These are phyloP conservation scores for Thomomys bottae DNA, from an alignment of 2,113 vertebrate species.

Conservation along the genomic window DNA sequence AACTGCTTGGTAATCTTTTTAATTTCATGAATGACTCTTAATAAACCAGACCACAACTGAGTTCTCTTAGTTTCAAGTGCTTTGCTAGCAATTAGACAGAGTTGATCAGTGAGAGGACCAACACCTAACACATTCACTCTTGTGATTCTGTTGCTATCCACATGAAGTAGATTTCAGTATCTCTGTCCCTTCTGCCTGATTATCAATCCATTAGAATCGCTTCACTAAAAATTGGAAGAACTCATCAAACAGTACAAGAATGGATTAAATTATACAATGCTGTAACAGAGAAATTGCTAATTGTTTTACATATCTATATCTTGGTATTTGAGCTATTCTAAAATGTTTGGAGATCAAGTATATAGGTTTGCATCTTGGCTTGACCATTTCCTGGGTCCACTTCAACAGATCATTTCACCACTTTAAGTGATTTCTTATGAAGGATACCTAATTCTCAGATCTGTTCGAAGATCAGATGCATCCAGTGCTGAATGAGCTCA, in stretches of 20 bases:
- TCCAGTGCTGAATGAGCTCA: neutral
- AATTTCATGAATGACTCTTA: slow-evolving; percentile 20
- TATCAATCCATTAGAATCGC: neutral
- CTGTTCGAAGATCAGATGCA: neutral
- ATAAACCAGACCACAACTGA: neutral
- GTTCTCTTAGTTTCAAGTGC: neutral
- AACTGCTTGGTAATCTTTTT: slow-evolving; percentile 29
- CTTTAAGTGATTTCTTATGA: neutral
- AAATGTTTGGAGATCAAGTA: neutral
- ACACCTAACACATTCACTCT: neutral
- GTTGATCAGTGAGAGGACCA: neutral
- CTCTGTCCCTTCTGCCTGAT: neutral
- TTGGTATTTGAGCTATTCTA: neutral
- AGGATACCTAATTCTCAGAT: neutral
- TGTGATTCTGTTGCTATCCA: neutral
- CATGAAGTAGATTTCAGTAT: too few relatives aligned
- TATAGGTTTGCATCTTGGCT: neutral
- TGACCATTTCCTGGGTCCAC: neutral
- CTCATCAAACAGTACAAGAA: neutral
- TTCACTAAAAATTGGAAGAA: neutral
- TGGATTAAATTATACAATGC: neutral
- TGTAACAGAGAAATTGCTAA: neutral
- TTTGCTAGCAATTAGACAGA: neutral
- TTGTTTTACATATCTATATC: neutral
- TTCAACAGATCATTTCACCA: neutral